Evolutionary conservation across 2,888 invertebrate species (phyloP).

Genomic region (Athrips mouffetella): DNA sequence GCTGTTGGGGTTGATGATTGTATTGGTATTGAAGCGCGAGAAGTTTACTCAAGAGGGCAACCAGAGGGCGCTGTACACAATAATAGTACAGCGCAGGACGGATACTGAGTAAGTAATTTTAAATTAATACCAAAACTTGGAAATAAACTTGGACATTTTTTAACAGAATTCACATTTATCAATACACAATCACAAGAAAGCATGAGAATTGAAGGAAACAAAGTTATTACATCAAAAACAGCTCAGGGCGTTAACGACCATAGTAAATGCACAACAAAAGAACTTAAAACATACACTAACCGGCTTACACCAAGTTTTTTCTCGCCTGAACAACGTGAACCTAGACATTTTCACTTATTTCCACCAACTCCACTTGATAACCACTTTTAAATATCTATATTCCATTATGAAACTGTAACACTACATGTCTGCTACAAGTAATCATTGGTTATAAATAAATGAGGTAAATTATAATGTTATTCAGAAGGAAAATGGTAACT

Average conservation of each 20-base stretch:
- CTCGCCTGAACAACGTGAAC: conserved; percentile 49
- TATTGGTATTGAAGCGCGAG: too few species aligned
- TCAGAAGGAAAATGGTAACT: conserved; percentile 29
- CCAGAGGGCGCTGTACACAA: conserved; percentile 1
- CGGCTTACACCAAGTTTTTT: conserved; percentile 66
- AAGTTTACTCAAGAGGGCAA: too few species aligned
- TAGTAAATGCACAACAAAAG: neutral
- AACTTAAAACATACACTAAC: conserved; percentile 27
- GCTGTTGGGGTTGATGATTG: too few species aligned
- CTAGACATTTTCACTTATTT: conserved; percentile 29
- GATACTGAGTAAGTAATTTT: neutral
- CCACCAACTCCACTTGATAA: conserved; percentile 1
- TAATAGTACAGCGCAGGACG: neutral
- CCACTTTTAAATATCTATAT: neutral
- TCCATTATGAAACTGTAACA: neutral
- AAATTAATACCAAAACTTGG: too few species aligned
- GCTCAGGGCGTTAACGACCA: neutral
- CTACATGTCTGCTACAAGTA: neutral
- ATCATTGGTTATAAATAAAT: conserved; percentile 5
- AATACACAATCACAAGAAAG: too few species aligned
- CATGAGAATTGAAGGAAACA: too few species aligned
- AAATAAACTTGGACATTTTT: too few species aligned
- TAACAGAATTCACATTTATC: too few species aligned
- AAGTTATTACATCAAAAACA: neutral
- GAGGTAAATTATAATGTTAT: conserved; percentile 16